Evolutionary conservation across 2,797 vertebrate species (phyloP).

Genomic region (Lerista edwardsae): DNA sequence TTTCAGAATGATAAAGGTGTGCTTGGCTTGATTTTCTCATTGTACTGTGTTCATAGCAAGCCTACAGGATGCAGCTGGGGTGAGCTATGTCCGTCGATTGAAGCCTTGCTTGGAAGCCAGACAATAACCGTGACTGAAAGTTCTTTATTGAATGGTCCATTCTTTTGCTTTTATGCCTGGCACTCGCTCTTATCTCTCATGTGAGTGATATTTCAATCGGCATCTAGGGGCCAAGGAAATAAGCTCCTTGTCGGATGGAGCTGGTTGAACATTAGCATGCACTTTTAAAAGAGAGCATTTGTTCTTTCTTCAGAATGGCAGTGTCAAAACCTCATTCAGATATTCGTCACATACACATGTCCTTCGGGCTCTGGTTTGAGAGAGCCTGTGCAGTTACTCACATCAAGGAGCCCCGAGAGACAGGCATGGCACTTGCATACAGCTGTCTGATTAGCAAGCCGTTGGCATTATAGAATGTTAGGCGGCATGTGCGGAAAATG

Average conservation of each 20-base stretch:
- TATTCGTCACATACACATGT: background rate
- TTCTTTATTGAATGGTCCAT: constrained; percentile 32
- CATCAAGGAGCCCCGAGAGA: background rate
- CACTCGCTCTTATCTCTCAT: constrained; percentile 44
- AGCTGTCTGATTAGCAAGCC: constrained; percentile 9
- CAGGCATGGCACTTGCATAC: background rate
- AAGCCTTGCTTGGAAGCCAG: accelerated
- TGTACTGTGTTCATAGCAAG: background rate
- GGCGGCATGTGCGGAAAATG: background rate
- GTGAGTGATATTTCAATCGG: constrained; percentile 35
- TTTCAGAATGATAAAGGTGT: accelerated
- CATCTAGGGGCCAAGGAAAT: constrained; percentile 45
- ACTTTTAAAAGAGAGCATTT: constrained; percentile 28
- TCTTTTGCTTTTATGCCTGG: constrained; percentile 31
- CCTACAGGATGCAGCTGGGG: background rate
- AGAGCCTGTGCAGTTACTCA: background rate
- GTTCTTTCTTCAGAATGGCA: constrained; percentile 30
- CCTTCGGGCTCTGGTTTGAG: background rate
- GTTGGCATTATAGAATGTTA: background rate
- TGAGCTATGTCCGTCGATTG: background rate
- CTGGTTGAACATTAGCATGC: constrained; percentile 44
- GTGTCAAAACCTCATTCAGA: constrained; percentile 1
- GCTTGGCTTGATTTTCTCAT: background rate
- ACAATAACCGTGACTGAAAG: constrained; percentile 30
- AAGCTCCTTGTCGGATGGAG: constrained; percentile 26